Conservation (phyloP, 2,113 vertebrate genomes). For the Cebidichthys violaceus region DNA sequence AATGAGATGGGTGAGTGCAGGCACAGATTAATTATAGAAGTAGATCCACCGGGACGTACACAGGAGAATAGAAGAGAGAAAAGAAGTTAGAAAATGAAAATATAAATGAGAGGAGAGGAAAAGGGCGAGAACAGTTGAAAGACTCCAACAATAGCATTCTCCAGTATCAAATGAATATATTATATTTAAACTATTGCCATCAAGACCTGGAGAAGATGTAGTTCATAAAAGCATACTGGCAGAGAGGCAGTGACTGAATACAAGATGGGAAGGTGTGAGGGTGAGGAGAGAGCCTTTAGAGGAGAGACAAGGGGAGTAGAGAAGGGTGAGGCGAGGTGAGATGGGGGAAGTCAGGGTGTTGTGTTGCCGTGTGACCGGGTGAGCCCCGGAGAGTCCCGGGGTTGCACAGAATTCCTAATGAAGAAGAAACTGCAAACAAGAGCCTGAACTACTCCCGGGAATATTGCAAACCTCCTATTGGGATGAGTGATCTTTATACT, state of each 20-base stretch:
- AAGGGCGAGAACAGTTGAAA: slow-evolving; percentile 8
- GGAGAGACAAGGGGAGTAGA: slow-evolving; percentile 9
- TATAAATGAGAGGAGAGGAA: slow-evolving; percentile 20
- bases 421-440: slow-evolving; percentile 63
- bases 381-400: slow-evolving; percentile 34
- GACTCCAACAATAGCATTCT: slow-evolving; percentile 12
- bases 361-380: slow-evolving; percentile 53
- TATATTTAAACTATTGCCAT: slow-evolving; percentile 3
- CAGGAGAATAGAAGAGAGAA: slow-evolving; percentile 2
- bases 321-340: slow-evolving; percentile 24
- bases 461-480: slow-evolving; percentile 43
- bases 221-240: neutral
- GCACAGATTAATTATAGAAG: slow-evolving; percentile 61
- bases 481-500: slow-evolving; percentile 40
- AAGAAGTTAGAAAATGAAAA: slow-evolving; percentile 6
- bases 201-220: slow-evolving; percentile 13
- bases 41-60: slow-evolving; percentile 48
- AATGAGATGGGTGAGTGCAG: slow-evolving; percentile 48
- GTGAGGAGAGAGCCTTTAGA: neutral
- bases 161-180: slow-evolving; percentile 17
- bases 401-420: slow-evolving; percentile 74
- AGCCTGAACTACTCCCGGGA: slow-evolving; percentile 45
- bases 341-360: slow-evolving; percentile 33
- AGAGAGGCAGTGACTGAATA: slow-evolving; percentile 4
- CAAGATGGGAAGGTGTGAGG: slow-evolving; percentile 6